phyloP scores from a whole-genome alignment of 1,140 invertebrate species.

The Formica exsecta region DNA sequence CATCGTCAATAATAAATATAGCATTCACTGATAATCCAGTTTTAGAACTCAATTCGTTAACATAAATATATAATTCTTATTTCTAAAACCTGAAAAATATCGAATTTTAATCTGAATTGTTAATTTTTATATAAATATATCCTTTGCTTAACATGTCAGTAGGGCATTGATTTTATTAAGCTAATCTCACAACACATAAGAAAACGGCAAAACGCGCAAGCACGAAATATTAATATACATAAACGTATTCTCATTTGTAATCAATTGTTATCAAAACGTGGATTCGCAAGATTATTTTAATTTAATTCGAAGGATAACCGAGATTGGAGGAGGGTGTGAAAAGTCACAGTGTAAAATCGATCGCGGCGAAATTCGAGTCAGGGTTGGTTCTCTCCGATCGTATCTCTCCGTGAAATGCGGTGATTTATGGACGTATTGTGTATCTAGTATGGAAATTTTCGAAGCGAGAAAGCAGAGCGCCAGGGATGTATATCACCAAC shows the following conservation, averaged over 20 bases:
- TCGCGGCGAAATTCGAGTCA: conserved; percentile 62
- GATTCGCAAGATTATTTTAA: conserved; percentile 43
- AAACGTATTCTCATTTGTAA: not conserved
- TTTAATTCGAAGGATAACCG: conserved; percentile 18
- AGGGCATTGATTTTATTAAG: not conserved
- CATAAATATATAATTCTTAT: not conserved
- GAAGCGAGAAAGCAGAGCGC: conserved; percentile 59
- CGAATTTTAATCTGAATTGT: not conserved
- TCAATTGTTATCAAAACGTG: conserved; percentile 9
- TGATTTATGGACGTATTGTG: conserved; percentile 62
- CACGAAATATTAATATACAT: not conserved
- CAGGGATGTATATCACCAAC: conserved; percentile 25
- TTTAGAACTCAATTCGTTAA: not conserved
- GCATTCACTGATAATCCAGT: too few relatives aligned
- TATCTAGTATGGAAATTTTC: conserved; percentile 69
- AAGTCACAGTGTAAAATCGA: conserved; percentile 66
- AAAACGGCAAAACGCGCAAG: not conserved
- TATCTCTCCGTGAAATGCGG: conserved; percentile 60
- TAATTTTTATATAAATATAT: not conserved
- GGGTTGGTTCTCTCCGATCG: conserved; percentile 45
- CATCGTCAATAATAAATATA: not conserved
- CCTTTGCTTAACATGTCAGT: not conserved
- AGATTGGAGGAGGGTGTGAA: conserved; percentile 1
- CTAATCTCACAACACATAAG: not conserved
- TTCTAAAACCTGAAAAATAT: not conserved